Base-by-base conservation (phyloP, 2,113 vertebrate species). In the Apaloderma vittatum region DNA sequence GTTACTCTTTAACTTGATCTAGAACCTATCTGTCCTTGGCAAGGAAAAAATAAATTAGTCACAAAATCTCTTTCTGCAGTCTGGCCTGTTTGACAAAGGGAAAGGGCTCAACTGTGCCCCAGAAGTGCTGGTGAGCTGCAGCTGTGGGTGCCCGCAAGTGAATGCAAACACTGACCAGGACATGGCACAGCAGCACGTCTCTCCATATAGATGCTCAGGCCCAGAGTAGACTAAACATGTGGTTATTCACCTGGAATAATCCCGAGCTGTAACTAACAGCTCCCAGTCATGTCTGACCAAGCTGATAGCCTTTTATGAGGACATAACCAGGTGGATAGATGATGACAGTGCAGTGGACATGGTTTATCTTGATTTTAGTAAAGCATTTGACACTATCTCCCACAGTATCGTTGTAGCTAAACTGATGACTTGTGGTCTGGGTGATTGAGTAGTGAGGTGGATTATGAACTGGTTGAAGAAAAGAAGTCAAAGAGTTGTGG, bases 71-170 rank as follows among this genome's bases (percentile, higher is more conserved):
- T 77, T 84, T 9, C 23, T 51, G 7, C 6, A 8, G 3, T 40
- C n/a, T 12, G 21, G 29, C 12, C 37, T 29, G 12, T 49, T 62
- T 65, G 63, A 21, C 51, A 70, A 48, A 29, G 22, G 23, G 32
- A 67, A 48, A 73, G 34, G 15, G 21, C 18, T 70, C 63, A 73
- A 3, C 4, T 1, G 0, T 16, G 49, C 27, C 16, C 14, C 54
- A 76, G 58, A 27, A 79, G 32, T 7, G 58, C 27, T 0, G 3
- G 10, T 19, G 36, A 58, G 23, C 18, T 54, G 46, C 1, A 1
- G 22, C 43, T 2, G 0, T 11, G 6, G 29, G 5, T 0, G 3
- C 22, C 3, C 1, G 6, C 2, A 3, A 24, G 15, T 32, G 23
- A 30, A 9, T 5, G 9, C 8, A 76, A 61, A 30, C 46, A 34